A percentile compares a stretch with the other conserved stretches of the same genome.
phyloP scores from a whole-genome alignment of 2,113 vertebrate species.

The Pionites leucogaster region DNA sequence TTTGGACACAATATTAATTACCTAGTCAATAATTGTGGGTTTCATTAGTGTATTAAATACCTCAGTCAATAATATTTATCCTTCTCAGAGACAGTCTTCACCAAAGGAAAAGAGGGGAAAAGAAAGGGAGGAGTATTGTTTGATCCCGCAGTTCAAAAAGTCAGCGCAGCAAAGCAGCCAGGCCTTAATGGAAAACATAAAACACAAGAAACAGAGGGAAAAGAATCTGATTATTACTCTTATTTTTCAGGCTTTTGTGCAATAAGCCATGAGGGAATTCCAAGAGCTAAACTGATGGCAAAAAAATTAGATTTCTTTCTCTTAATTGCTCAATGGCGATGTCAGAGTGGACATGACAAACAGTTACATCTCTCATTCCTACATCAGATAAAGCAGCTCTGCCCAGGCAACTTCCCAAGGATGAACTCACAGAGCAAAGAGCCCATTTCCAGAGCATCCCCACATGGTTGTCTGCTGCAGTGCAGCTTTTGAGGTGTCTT shows the following conservation, averaged over 20 bases:
- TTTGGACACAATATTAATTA: conserved; percentile 84
- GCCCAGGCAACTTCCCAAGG: conserved; percentile 28
- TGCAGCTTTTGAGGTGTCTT: neutral
- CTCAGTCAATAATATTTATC: conserved; percentile 81
- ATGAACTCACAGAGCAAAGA: conserved; percentile 28
- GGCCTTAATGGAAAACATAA: conserved; percentile 75
- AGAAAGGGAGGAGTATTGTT: conserved; percentile 32
- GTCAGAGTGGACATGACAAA: conserved; percentile 56
- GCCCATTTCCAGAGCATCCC: conserved; percentile 13
- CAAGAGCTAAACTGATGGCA: conserved; percentile 69
- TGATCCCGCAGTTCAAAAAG: conserved; percentile 71
- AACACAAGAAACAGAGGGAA: conserved; percentile 66
- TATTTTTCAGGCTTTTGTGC: conserved; percentile 67
- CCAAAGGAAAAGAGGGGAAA: neutral
- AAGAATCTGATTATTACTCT: conserved; percentile 73
- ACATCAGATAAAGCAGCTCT: conserved; percentile 41
- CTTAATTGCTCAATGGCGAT: conserved; percentile 66
- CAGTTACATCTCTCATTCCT: conserved; percentile 21
- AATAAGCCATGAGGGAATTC: conserved; percentile 73
- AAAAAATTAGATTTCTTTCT: conserved; percentile 72
- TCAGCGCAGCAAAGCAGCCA: conserved; percentile 53
- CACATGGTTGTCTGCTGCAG: neutral
- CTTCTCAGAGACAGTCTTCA: conserved; percentile 69
- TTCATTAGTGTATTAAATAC: conserved; percentile 85
- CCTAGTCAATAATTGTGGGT: conserved; percentile 76